phyloP scores from a whole-genome alignment of 2,113 vertebrate genomes.

The Alethe diademata region DNA sequence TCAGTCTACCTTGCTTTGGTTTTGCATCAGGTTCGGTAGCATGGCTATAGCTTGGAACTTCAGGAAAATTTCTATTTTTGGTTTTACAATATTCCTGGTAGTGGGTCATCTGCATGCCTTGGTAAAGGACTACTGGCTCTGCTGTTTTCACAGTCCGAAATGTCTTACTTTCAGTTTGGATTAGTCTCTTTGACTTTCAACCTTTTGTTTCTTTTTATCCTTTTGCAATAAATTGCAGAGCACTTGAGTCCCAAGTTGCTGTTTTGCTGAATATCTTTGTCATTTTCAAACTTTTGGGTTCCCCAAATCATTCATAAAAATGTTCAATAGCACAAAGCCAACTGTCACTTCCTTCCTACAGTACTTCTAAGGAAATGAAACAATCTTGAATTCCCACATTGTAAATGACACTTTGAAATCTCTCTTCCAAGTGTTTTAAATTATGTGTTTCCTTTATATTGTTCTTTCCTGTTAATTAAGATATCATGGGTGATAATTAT shows the following conservation, averaged over 20 bases:
- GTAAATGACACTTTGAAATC: not conserved
- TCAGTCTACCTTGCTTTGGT: not conserved
- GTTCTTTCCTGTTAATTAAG: not conserved
- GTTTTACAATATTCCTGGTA: not conserved
- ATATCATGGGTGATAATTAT: not conserved
- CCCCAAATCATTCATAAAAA: not conserved
- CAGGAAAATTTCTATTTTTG: not conserved
- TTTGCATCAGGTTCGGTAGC: not conserved
- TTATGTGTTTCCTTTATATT: not conserved
- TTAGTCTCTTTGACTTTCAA: not conserved
- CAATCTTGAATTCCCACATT: not conserved
- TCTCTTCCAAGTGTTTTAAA: not conserved
- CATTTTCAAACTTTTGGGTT: not conserved
- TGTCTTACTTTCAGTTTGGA: not conserved
- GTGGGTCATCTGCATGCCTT: not conserved
- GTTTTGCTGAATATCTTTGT: not conserved
- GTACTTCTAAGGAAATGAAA: not conserved
- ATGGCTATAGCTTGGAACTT: not conserved
- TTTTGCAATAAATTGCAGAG: not conserved
- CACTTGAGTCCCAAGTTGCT: not conserved
- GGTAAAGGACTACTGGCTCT: not conserved
- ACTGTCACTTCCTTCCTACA: constrained; percentile 14
- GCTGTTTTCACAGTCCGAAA: not conserved
- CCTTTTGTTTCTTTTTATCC: not conserved
- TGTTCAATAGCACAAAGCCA: not conserved